phyloP scores from a whole-genome alignment of 2,113 vertebrate genomes.

The human region GRCh38 chr5:71871501-71872000 shows the following conservation, averaged over 20 bases:
- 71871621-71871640: slow-evolving; percentile 19
- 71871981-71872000: not conserved
- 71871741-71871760: not conserved
- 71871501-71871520: slow-evolving; percentile 31
- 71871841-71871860: too few relatives aligned
- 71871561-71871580: not conserved
- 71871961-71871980: not conserved
- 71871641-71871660: not conserved
- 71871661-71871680: not conserved
- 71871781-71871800: not conserved
- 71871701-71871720: not conserved
- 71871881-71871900: not conserved
- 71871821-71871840: not conserved
- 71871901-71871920: not conserved
- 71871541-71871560: slow-evolving; percentile 39
- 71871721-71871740: not conserved
- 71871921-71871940: not conserved
- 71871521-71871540: slow-evolving; percentile 35
- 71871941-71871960: not conserved
- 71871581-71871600: not conserved
- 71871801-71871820: not conserved
- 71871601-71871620: not conserved
- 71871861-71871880: not conserved
- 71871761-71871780: not conserved
- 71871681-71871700: not conserved